These are phyloP conservation scores for Hirudo medicinalis DNA, from an alignment of 1,140 invertebrate genomes.

Conservation along the genomic window DNA sequence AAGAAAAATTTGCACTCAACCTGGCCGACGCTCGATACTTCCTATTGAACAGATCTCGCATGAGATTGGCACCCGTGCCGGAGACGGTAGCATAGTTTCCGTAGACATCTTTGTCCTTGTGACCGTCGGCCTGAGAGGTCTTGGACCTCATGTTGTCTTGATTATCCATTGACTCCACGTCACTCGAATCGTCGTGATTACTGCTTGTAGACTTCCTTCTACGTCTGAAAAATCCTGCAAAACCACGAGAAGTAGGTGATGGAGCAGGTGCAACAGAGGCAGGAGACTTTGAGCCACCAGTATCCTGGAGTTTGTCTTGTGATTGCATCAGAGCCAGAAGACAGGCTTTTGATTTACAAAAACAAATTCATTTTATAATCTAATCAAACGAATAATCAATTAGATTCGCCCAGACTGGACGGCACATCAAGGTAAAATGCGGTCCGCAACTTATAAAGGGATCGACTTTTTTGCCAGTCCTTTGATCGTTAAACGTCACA, in stretches of 20 bases:
- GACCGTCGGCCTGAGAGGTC: neutral
- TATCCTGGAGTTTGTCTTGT: neutral
- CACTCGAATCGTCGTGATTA: neutral
- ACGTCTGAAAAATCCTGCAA: conserved; percentile 13
- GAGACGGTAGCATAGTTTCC: conserved; percentile 16
- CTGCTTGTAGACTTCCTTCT: conserved; percentile 13
- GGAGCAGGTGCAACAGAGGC: neutral
- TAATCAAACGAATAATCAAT: no score
- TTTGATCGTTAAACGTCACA: no score
- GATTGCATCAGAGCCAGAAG: conserved; percentile 5
- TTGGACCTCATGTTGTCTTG: neutral
- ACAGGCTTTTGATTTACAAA: no score
- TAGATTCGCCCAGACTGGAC: no score
- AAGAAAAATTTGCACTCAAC: neutral
- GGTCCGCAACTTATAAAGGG: no score
- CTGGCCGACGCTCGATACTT: conserved; percentile 14
- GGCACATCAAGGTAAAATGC: no score
- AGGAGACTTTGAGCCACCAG: neutral
- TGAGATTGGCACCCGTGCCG: conserved; percentile 14
- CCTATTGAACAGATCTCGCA: conserved; percentile 17
- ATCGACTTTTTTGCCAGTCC: no score
- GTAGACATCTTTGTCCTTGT: conserved; percentile 1
- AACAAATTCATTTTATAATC: no score
- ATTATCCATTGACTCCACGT: no score
- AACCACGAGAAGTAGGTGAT: neutral